Evolutionary conservation across 2,113 vertebrate genomes (phyloP).

Genomic region (Hemichromis elongatus): DNA sequence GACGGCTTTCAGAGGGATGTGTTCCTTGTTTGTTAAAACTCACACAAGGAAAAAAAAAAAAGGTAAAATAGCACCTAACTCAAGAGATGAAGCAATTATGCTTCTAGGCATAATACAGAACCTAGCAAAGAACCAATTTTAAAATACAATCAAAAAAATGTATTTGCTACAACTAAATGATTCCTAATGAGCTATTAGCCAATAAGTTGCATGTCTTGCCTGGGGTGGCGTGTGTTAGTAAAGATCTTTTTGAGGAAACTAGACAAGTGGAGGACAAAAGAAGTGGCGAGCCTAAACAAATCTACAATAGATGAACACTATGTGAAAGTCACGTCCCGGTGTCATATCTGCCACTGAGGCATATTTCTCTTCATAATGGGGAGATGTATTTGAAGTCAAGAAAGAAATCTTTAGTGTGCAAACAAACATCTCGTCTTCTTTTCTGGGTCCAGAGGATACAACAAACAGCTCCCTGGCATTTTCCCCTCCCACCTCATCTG

Average conservation of each 20-base stretch:
- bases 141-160: neutral
- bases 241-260: neutral
- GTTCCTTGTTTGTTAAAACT: neutral
- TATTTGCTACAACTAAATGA: no score
- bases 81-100: neutral
- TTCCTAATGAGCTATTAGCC: neutral
- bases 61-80: no score
- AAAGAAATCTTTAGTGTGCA: no score
- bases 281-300: neutral
- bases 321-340: neutral
- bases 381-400: no score
- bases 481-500: no score
- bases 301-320: neutral
- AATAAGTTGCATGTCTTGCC: neutral
- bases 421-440: no score
- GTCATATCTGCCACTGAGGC: no score
- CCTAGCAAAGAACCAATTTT: neutral
- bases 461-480: no score
- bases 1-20: neutral
- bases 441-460: no score
- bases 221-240: neutral
- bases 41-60: neutral
- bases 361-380: no score
- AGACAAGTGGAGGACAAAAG: neutral
- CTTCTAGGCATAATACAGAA: neutral